phyloP scores from a whole-genome alignment of 37 sponge, comb jelly and placozoan genomes.

The Dysidea cf. avara region DNA sequence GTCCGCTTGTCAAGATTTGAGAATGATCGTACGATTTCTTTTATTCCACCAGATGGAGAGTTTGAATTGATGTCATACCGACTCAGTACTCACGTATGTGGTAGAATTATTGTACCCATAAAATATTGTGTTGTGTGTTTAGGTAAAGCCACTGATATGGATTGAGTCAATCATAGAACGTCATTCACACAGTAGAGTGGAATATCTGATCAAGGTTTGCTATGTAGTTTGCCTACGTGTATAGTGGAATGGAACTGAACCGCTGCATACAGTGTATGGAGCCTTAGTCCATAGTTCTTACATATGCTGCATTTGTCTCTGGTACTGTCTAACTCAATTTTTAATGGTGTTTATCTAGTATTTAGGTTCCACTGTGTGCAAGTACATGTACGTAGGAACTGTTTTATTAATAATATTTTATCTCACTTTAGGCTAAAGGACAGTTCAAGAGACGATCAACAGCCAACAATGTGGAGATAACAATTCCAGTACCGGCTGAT shows the following conservation, averaged over 20 bases:
- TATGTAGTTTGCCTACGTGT: background rate
- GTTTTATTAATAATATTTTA: background rate
- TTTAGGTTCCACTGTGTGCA: too few relatives aligned
- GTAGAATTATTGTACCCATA: background rate
- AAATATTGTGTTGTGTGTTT: background rate
- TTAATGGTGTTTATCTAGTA: too few relatives aligned
- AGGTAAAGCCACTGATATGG: constrained; percentile 90
- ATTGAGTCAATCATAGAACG: constrained; percentile 94
- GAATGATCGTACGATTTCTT: constrained; percentile 97
- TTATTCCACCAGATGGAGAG: constrained; percentile 97
- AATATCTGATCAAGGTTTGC: constrained; percentile 92
- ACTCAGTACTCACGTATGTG: constrained; percentile 74
- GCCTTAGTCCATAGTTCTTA: too few relatives aligned
- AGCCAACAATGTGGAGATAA: constrained; percentile 83
- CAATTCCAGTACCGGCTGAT: constrained; percentile 94
- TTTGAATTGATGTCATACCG: constrained; percentile 99
- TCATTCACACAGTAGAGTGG: constrained; percentile 95
- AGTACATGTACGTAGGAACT: background rate
- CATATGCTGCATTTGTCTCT: too few relatives aligned
- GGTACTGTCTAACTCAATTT: too few relatives aligned
- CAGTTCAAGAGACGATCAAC: constrained; percentile 96
- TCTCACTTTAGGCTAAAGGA: constrained; percentile 82
- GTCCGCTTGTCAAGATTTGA: constrained; percentile 97
- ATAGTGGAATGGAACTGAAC: background rate
- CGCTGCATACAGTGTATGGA: too few relatives aligned